Conservation (phyloP, 2,113 vertebrate species). For the Varanus salvator region DNA sequence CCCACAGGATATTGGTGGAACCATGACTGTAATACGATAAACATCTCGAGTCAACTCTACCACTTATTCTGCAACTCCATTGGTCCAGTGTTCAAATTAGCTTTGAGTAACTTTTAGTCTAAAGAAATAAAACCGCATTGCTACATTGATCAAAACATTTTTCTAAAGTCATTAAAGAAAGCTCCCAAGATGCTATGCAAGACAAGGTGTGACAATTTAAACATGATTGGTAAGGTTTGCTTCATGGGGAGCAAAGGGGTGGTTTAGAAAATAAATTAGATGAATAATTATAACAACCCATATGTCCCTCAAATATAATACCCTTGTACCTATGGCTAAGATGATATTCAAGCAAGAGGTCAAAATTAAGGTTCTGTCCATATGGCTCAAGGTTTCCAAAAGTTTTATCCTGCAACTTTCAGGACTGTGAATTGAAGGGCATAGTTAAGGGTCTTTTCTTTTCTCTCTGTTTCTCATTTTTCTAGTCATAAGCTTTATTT, state of each 20-base stretch:
- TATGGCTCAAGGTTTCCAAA: background rate
- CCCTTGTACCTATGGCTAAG: background rate
- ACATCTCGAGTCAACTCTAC: background rate
- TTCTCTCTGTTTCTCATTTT: no score
- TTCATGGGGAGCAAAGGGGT: background rate
- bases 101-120: background rate
- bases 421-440: no score
- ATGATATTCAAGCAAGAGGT: background rate
- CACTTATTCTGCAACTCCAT: background rate
- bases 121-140: background rate
- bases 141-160: background rate
- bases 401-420: no score
- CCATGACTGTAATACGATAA: background rate
- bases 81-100: accelerated
- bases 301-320: background rate
- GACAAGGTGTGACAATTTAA: background rate
- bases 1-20: background rate
- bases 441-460: no score
- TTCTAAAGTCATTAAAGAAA: background rate
- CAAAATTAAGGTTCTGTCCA: background rate
- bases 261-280: background rate
- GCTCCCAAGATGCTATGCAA: background rate
- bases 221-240: background rate
- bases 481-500: no score
- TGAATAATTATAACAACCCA: background rate